A percentile compares a stretch with the other conserved stretches of the same genome.
Conservation (phyloP, 2,113 vertebrate species). For the Xiphophorus maculatus region DNA sequence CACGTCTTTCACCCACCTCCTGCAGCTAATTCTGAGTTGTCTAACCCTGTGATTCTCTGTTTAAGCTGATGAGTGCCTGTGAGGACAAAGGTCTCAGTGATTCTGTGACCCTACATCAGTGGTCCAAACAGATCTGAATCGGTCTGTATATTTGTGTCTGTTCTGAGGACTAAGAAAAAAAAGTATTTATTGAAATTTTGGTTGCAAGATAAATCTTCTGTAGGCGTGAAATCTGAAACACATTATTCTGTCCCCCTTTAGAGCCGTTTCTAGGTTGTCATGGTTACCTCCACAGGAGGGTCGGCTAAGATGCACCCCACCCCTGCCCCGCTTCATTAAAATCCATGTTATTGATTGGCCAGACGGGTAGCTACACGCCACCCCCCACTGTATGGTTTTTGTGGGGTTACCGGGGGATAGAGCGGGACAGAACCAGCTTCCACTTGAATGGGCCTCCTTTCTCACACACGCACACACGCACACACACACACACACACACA, state of each 20-base stretch:
- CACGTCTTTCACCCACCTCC: background rate
- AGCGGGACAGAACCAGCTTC: conserved; percentile 9
- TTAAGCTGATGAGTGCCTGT: background rate
- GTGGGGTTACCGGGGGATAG: conserved; percentile 37
- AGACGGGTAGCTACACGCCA: conserved; percentile 13
- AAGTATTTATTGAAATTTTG: background rate
- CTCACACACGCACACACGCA: conserved; percentile 44
- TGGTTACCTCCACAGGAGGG: conserved; percentile 65
- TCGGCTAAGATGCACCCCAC: conserved; percentile 32
- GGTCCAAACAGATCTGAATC: background rate
- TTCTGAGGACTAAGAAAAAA: background rate
- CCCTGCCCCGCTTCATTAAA: conserved; percentile 48
- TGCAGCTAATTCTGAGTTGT: conserved; percentile 5
- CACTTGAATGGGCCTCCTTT: conserved; percentile 29
- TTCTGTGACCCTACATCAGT: background rate
- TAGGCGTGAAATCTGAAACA: conserved; percentile 28
- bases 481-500: conserved; percentile 39
- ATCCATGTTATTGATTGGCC: conserved; percentile 59
- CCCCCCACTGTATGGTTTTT: conserved; percentile 17
- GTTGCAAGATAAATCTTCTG: background rate
- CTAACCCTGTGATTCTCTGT: background rate
- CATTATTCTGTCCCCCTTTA: conserved; percentile 27
- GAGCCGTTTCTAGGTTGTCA: conserved; percentile 67
- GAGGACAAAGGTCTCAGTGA: background rate
- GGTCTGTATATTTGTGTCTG: background rate